A percentile compares a stretch with the other conserved stretches of the same genome.
These are phyloP conservation scores for Rhea pennata DNA, from an alignment of 2,113 vertebrate species.

Conservation along the genomic window DNA sequence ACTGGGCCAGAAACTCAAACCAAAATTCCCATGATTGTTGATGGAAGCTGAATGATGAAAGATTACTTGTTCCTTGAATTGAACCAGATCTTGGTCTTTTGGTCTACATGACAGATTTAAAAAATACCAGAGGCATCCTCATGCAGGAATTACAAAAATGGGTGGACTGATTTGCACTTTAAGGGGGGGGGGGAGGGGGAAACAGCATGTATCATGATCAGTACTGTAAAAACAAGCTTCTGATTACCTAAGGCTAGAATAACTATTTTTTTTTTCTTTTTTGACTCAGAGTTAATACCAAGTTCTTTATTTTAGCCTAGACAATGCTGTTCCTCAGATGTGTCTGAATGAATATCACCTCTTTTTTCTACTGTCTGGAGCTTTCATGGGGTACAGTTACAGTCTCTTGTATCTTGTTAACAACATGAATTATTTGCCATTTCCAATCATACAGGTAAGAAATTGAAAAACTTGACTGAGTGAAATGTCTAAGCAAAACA, in stretches of 20 bases:
- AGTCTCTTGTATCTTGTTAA: slow-evolving; percentile 90
- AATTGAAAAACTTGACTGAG: background rate
- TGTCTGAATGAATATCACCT: slow-evolving; percentile 94
- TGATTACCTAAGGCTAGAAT: background rate
- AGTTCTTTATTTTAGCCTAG: slow-evolving; percentile 40
- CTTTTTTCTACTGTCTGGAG: slow-evolving; percentile 88
- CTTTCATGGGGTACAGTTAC: slow-evolving; percentile 91
- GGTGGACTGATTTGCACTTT: background rate
- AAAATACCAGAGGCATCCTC: background rate
- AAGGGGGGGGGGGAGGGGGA: background rate
- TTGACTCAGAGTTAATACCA: background rate
- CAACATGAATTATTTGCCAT: slow-evolving; percentile 93
- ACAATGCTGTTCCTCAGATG: slow-evolving; percentile 47
- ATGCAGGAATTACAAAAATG: background rate
- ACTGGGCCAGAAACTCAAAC: background rate
- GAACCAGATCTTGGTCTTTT: background rate
- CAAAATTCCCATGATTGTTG: background rate
- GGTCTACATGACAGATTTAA: background rate
- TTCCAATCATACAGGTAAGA: slow-evolving; percentile 91
- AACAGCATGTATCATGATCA: background rate
- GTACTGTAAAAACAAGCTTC: background rate
- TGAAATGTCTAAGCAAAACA: background rate
- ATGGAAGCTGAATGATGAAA: background rate
- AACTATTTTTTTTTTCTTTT: background rate
- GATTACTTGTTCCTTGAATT: background rate